phyloP scores from a whole-genome alignment of 2,113 vertebrate genomes.

The Chaetodon trifascialis region DNA sequence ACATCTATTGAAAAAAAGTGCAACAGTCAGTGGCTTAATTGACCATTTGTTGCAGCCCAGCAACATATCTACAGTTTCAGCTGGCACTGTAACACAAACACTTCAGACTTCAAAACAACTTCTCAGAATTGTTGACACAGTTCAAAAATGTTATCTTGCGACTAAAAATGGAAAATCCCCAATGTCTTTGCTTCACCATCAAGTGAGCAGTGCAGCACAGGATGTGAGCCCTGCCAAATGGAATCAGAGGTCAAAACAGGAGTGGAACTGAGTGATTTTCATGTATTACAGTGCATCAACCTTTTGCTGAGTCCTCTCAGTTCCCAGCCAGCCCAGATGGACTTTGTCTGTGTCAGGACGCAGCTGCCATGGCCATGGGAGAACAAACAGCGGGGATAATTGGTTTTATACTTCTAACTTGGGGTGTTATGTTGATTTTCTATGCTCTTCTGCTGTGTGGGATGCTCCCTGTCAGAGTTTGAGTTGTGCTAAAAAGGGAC shows the following conservation, averaged over 20 bases:
- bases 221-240: constrained; percentile 58
- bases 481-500: neutral
- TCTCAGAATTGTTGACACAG: constrained; percentile 27
- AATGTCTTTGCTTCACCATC: constrained; percentile 15
- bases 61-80: neutral
- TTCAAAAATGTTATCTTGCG: constrained; percentile 41
- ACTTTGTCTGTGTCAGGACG: constrained; percentile 43
- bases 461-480: neutral
- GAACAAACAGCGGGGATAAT: constrained; percentile 42
- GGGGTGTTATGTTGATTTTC: constrained; percentile 35
- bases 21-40: neutral
- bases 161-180: constrained; percentile 46
- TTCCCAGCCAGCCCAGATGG: constrained; percentile 55
- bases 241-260: constrained; percentile 53
- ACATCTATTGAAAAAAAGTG: neutral
- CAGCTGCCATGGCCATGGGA: constrained; percentile 65
- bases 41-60: neutral
- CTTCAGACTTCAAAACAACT: neutral
- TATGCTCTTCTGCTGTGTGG: constrained; percentile 7
- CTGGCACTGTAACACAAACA: neutral
- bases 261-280: constrained; percentile 46
- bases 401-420: constrained; percentile 52
- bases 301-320: constrained; percentile 40
- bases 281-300: constrained; percentile 45
- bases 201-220: constrained; percentile 33